These are phyloP conservation scores for Monodelphis domestica DNA, from an alignment of 2,797 vertebrate species.

Conservation along the genomic window DNA sequence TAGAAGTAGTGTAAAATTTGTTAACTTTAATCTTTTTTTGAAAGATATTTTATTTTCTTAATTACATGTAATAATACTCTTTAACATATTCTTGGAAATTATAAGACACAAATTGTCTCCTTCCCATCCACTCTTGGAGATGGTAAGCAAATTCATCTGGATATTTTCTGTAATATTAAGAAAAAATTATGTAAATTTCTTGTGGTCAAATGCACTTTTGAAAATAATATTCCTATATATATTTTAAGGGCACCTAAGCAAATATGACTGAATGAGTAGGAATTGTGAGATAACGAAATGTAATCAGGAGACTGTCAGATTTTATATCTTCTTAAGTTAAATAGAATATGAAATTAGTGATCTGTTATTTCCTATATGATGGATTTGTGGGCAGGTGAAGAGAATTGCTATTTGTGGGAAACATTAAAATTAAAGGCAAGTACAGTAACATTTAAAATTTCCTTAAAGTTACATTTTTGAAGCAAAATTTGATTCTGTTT, in stretches of 20 bases:
- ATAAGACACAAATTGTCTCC: no score
- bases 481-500: conserved; percentile 40
- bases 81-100: no score
- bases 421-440: not conserved
- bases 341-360: conserved; percentile 30
- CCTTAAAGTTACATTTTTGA: conserved; percentile 45
- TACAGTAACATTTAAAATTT: conserved; percentile 55
- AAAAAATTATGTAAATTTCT: not conserved
- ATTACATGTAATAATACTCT: no score
- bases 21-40: no score
- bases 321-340: conserved; percentile 41
- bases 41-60: no score
- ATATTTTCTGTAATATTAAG: not conserved
- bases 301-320: not conserved
- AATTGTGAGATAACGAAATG: not conserved
- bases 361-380: conserved; percentile 10
- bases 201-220: conserved; percentile 4
- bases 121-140: no score
- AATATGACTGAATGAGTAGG: not conserved
- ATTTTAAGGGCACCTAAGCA: not conserved
- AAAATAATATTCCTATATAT: not conserved
- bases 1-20: not conserved
- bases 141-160: not conserved
- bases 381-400: conserved; percentile 26
- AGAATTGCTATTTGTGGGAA: conserved; percentile 44